phyloP scores from a whole-genome alignment of 2,113 vertebrate species.

The Pelusios castaneus region DNA sequence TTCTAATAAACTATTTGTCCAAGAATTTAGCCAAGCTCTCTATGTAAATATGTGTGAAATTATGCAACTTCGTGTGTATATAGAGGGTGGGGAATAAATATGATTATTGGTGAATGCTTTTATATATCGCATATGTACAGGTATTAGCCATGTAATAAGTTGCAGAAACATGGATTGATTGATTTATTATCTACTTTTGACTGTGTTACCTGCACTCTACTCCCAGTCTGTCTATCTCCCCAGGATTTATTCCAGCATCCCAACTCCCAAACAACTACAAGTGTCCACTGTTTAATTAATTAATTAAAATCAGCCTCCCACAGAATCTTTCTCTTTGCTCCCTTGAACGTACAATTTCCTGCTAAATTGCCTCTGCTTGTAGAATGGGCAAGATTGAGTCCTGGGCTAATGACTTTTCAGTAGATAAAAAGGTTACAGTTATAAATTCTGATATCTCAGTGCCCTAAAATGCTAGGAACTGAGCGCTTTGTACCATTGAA shows the following conservation, averaged over 20 bases:
- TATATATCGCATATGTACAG: background rate
- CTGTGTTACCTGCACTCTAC: background rate
- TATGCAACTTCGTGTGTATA: background rate
- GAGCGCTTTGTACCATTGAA: background rate
- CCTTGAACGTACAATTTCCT: background rate
- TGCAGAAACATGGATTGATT: conserved; percentile 19
- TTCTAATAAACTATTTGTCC: background rate
- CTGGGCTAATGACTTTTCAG: conserved; percentile 24
- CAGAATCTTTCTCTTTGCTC: background rate
- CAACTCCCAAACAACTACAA: background rate
- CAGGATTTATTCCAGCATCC: background rate
- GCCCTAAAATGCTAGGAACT: background rate
- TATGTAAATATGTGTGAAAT: background rate
- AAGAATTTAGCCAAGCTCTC: background rate
- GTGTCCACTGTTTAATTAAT: conserved; percentile 21
- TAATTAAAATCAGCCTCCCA: background rate
- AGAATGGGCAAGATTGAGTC: background rate
- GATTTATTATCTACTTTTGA: background rate
- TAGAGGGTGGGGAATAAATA: background rate
- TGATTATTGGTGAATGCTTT: background rate
- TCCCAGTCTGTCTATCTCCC: background rate
- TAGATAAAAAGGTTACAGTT: background rate
- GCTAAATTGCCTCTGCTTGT: conserved; percentile 1
- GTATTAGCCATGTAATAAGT: background rate
- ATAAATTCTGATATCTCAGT: background rate